phyloP scores from a whole-genome alignment of 2,797 vertebrate genomes.

The Paedocypris micromegethes region DNA sequence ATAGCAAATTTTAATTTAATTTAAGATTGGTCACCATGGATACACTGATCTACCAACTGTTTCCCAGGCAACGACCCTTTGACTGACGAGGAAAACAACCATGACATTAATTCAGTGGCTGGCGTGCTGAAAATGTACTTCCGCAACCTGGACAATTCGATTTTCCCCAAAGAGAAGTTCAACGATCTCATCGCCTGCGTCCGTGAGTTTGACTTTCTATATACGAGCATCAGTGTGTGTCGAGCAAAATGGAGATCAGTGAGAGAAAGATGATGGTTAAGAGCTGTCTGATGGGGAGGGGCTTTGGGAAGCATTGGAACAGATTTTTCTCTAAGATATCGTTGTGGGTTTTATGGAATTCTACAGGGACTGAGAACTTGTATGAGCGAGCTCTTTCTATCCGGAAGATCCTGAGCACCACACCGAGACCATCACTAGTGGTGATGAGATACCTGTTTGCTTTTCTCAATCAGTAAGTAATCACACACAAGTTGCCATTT shows the following conservation, averaged over 20 bases:
- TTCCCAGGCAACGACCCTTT: conserved; percentile 89
- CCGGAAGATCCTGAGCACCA: conserved; percentile 88
- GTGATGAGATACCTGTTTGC: conserved; percentile 98
- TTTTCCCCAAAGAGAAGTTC: conserved; percentile 97
- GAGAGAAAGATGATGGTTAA: conserved; percentile 23
- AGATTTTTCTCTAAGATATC: background rate
- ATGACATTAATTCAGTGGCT: conserved; percentile 98
- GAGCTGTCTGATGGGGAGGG: background rate
- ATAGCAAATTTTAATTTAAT: conserved; percentile 6
- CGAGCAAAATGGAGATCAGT: conserved; percentile 19
- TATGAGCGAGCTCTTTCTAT: conserved; percentile 94
- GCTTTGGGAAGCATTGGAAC: background rate
- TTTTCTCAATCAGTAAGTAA: conserved; percentile 98
- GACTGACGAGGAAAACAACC: conserved; percentile 94
- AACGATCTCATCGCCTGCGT: conserved; percentile 95
- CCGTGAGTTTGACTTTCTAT: conserved; percentile 74
- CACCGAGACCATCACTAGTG: conserved; percentile 86
- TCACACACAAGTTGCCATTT: background rate
- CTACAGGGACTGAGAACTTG: conserved; percentile 89
- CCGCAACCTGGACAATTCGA: conserved; percentile 91
- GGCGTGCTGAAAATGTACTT: conserved; percentile 98
- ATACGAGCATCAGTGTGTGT: conserved; percentile 13
- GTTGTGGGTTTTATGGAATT: conserved; percentile 10
- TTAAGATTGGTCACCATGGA: conserved; percentile 11
- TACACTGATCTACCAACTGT: conserved; percentile 18